Evolutionary conservation across 2,797 vertebrate genomes (phyloP).

Genomic region (Natrix natrix): DNA sequence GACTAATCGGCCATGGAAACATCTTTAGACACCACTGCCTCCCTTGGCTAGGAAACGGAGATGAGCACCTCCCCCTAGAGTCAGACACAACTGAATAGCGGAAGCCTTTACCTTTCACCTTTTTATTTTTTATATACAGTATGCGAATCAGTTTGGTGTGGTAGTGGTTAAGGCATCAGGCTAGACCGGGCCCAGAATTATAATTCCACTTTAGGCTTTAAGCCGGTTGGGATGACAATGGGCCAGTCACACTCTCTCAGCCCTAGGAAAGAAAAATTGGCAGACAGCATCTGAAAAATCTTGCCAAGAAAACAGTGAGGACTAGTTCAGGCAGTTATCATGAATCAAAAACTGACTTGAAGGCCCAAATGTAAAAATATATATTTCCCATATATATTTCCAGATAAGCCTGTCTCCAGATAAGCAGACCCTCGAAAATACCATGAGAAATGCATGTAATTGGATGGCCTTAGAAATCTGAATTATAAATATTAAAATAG

Average conservation of each 20-base stretch:
- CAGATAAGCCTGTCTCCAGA: background rate
- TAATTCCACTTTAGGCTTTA: background rate
- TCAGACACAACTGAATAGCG: background rate
- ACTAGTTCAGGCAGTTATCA: background rate
- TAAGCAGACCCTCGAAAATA: background rate
- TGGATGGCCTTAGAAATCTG: background rate
- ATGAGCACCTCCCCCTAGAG: background rate
- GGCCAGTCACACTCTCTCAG: background rate
- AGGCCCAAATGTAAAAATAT: background rate
- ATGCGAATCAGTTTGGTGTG: background rate
- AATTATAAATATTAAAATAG: background rate
- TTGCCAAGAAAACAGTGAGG: background rate
- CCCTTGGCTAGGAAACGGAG: background rate
- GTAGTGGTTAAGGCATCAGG: background rate
- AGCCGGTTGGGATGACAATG: background rate
- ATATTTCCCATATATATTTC: background rate
- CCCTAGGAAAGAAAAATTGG: background rate
- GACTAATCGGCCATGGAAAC: background rate
- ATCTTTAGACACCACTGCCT: background rate
- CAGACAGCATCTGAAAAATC: background rate
- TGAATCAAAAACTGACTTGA: background rate
- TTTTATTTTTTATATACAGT: background rate
- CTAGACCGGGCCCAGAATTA: background rate
- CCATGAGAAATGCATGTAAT: background rate
- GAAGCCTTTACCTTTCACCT: background rate